A percentile compares a stretch with the other conserved stretches of the same genome.
These are phyloP conservation scores for Eubucco bourcierii DNA, from an alignment of 2,113 vertebrate species.

Conservation along the genomic window DNA sequence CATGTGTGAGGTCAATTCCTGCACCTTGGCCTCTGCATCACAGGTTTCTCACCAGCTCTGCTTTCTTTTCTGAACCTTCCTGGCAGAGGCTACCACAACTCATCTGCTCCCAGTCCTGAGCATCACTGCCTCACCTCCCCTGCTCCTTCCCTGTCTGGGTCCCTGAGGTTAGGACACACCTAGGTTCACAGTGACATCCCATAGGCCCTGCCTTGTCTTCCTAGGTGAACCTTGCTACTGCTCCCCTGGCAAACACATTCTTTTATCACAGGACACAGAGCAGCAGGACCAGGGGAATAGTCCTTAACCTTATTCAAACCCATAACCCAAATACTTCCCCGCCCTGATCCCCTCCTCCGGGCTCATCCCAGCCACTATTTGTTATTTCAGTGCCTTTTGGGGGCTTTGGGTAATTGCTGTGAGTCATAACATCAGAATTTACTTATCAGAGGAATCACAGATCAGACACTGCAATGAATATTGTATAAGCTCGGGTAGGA, in stretches of 20 bases:
- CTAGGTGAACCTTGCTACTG: not conserved
- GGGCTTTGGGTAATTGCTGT: conserved; percentile 41
- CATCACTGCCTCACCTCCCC: not conserved
- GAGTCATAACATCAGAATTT: conserved; percentile 54
- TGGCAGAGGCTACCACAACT: not conserved
- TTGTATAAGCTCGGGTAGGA: conserved; percentile 41
- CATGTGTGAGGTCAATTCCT: not conserved
- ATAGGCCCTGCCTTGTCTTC: not conserved
- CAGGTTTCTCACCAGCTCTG: not conserved
- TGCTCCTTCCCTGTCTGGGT: rapidly evolving
- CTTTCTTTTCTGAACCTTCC: not conserved
- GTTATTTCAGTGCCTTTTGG: conserved; percentile 27
- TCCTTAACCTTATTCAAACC: not conserved
- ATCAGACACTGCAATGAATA: conserved; percentile 49
- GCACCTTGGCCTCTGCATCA: not conserved
- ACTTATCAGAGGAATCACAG: conserved; percentile 44
- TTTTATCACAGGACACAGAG: not conserved
- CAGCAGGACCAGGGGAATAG: not conserved
- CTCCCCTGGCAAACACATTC: not conserved
- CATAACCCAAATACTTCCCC: not conserved
- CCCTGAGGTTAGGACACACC: not conserved
- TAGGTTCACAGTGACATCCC: not conserved
- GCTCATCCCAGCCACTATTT: not conserved
- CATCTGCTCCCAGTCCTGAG: not conserved
- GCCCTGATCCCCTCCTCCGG: not conserved